Evolutionary conservation across 2,797 vertebrate species (phyloP).

Genomic region (Gastrophryne carolinensis): DNA sequence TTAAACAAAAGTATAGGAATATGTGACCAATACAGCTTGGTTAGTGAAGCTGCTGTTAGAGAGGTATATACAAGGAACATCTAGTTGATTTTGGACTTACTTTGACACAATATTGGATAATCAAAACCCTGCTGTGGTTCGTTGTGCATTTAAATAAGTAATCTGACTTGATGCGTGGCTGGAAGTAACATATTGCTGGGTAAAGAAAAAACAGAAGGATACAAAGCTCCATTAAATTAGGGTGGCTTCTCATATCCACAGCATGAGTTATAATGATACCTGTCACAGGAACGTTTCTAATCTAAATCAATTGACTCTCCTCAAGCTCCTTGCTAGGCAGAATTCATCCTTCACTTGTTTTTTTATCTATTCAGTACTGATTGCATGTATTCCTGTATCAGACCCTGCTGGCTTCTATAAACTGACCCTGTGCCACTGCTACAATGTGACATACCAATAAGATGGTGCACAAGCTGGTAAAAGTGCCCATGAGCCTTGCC

Average conservation of each 20-base stretch:
- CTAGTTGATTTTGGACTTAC: slow-evolving; percentile 1
- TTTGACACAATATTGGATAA: slow-evolving; percentile 34
- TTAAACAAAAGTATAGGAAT: too few species aligned
- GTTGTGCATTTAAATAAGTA: slow-evolving; percentile 30
- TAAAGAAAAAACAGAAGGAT: slow-evolving; percentile 25
- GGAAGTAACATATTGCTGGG: slow-evolving; percentile 19
- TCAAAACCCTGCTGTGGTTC: slow-evolving; percentile 38
- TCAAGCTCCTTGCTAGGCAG: background rate
- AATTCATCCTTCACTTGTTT: background rate
- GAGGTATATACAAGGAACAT: background rate
- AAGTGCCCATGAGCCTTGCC: too few species aligned
- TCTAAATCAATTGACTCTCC: slow-evolving; percentile 33
- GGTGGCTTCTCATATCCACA: slow-evolving; percentile 21
- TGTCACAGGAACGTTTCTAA: slow-evolving; percentile 10
- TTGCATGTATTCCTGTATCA: slow-evolving; percentile 3
- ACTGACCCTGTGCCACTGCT: too few species aligned
- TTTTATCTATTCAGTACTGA: slow-evolving; percentile 6
- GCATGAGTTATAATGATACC: slow-evolving; percentile 27
- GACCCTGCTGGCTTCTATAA: slow-evolving; percentile 1
- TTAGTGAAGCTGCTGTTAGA: background rate
- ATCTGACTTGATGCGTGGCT: slow-evolving; percentile 25
- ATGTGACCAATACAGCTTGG: too few species aligned
- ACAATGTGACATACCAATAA: too few species aligned
- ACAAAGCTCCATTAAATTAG: slow-evolving; percentile 32
- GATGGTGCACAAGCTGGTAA: too few species aligned